A percentile compares a stretch with the other conserved stretches of the same genome.
Conservation (phyloP, 2,888 invertebrate species). For the Hirtodrosophila alboralis region DNA sequence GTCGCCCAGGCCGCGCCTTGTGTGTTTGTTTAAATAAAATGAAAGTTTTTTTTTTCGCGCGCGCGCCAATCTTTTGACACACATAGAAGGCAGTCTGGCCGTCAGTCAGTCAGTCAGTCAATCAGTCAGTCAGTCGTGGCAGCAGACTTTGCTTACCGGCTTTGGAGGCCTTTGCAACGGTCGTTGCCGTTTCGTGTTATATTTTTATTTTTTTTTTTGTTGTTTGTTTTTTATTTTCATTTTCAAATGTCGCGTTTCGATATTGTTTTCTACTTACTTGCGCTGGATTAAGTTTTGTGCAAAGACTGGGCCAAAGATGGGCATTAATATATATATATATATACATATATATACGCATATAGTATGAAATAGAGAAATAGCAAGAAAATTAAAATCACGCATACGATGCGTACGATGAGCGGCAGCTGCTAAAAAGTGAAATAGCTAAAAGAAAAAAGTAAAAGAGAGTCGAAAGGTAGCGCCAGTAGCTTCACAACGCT, state of each 20-base stretch:
- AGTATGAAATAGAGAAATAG: slow-evolving; percentile 52
- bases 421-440: slow-evolving; percentile 57
- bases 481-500: slow-evolving; percentile 32
- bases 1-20: slow-evolving; percentile 69
- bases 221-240: slow-evolving; percentile 63
- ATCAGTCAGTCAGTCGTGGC: slow-evolving; percentile 43
- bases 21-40: slow-evolving; percentile 76
- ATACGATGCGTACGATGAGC: slow-evolving; percentile 60
- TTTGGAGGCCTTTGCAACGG: slow-evolving; percentile 59
- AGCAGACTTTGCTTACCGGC: slow-evolving; percentile 65
- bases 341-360: too few relatives aligned
- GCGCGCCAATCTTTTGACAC: slow-evolving; percentile 74
- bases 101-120: slow-evolving; percentile 36
- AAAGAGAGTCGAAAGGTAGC: slow-evolving; percentile 61
- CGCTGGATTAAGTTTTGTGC: slow-evolving; percentile 49
- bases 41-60: slow-evolving; percentile 75
- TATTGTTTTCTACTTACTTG: slow-evolving; percentile 56
- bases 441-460: slow-evolving; percentile 53
- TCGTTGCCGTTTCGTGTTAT: slow-evolving; percentile 66
- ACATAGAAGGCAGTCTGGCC: slow-evolving; percentile 62
- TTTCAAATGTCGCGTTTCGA: slow-evolving; percentile 60
- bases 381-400: slow-evolving; percentile 64
- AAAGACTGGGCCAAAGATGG: slow-evolving; percentile 40
- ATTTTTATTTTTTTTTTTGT: too few relatives aligned
- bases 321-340: too few relatives aligned